phyloP scores from a whole-genome alignment of 2,888 invertebrate genomes.

The Exephanes ischioxanthus region DNA sequence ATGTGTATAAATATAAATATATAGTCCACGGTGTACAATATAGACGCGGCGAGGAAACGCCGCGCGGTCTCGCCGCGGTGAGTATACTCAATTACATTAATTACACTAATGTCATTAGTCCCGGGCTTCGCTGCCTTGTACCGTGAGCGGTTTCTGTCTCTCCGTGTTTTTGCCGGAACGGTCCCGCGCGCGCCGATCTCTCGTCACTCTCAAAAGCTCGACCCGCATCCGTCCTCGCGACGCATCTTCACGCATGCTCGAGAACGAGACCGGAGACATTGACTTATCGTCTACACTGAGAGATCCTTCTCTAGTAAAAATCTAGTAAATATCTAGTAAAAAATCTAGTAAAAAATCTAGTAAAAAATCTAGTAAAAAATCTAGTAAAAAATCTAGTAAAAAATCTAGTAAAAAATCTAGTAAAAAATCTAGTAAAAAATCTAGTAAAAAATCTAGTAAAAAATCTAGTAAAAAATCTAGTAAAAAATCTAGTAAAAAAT shows the following conservation, averaged over 20 bases:
- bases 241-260: background rate
- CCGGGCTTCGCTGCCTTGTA: conserved; percentile 58
- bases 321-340: no score
- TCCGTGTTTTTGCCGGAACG: conserved; percentile 55
- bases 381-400: no score
- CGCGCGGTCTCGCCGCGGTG: conserved; percentile 70
- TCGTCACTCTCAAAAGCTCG: conserved; percentile 52
- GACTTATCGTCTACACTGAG: background rate
- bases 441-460: no score
- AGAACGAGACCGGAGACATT: background rate
- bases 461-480: no score
- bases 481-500: no score
- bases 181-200: background rate
- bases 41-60: conserved; percentile 45
- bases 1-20: conserved; percentile 6
- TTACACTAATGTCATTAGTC: conserved; percentile 82
- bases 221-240: background rate
- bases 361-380: no score
- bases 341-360: no score
- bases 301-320: no score
- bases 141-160: conserved; percentile 42
- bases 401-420: no score
- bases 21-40: conserved; percentile 28
- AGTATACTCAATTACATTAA: conserved; percentile 80
- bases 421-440: no score